Base-by-base conservation (phyloP, 2,888 invertebrate genomes). In the Pediacus dermestoides region DNA sequence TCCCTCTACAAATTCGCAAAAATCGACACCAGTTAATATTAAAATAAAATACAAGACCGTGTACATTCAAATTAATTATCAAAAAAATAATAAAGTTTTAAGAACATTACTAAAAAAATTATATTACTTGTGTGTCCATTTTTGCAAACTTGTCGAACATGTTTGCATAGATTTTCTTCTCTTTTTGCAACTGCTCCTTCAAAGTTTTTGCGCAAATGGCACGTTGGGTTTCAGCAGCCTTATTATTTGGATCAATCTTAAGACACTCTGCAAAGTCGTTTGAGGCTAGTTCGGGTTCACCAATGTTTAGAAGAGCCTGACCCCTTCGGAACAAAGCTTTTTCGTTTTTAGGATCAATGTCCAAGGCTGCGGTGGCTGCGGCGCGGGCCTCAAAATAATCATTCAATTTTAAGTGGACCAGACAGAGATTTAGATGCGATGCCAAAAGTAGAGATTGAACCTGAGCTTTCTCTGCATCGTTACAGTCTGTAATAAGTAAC, bases 121-220 rank as follows among this genome's bases (percentile, higher is more conserved):
- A n/a, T n/a, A n/a, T n/a, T n/a, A 84, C 85, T 82, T 85, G 80
- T 64, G 77, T 76, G 71, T 88, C 88, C 67, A 78, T 80, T 53
- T 82, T 79, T 2, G 88, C 88, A 71, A 93, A 87, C 70, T 91
- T 93, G 55, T 90, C 85, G 70, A 97, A 97, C 91, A 97, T 94
- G 68, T 91, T 92, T 8, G 86, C 86, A 68, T 92, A 97, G 18
- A 91, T 75, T 63, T 85, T 80, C 72, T 88, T 92, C 68, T 95
- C 93, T 42, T 81, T 82, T 37, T 81, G 77, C 48, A 82, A 76
- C 57, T 87, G 82, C 50, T 86, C 81, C 64, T 84, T 85, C 10
- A 93, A 74, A 43, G 81, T 74, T 41, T 80, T 75, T 44, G 81
- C 79, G 69, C 91, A 91, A 34, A 82, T 63, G 4, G 71, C 63